Percentiles rank a stretch among this genome's conserved stretches.
Conservation (phyloP, 2,113 vertebrate species). For the Paedocypris sp. region DNA sequence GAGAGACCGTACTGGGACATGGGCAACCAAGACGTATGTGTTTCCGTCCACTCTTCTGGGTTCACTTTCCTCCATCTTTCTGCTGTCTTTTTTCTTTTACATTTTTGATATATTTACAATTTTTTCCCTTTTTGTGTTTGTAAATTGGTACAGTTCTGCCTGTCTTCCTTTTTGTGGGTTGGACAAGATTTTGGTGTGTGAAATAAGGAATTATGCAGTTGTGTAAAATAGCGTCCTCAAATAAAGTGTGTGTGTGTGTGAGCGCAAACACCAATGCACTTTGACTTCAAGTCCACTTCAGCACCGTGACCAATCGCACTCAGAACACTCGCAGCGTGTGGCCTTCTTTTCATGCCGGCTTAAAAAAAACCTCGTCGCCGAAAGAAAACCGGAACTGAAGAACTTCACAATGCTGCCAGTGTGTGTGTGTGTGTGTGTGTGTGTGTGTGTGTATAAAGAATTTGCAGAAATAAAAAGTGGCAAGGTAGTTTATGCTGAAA, state of each 20-base stretch:
- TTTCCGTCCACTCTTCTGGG: not conserved
- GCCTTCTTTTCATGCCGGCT: slow-evolving; percentile 24
- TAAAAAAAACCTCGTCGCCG: not conserved
- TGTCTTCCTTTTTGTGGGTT: slow-evolving; percentile 14
- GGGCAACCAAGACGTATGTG: slow-evolving; percentile 92
- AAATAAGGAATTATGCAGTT: not conserved
- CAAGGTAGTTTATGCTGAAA: too few species aligned
- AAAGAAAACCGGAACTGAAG: not conserved
- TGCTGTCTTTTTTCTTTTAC: not conserved
- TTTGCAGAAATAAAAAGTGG: too few species aligned
- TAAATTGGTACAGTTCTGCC: slow-evolving; percentile 4
- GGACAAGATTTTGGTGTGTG: slow-evolving; percentile 6
- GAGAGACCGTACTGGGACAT: slow-evolving; percentile 98
- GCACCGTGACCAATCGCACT: slow-evolving; percentile 53
- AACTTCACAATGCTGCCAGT: not conserved
- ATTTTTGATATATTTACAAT: not conserved
- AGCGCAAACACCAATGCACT: not conserved
- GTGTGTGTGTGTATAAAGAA: not conserved
- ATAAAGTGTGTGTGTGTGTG: not conserved
- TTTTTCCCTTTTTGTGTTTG: not conserved
- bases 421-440: not conserved
- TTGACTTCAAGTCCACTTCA: slow-evolving; percentile 41
- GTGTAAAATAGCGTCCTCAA: not conserved
- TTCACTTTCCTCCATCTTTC: not conserved
- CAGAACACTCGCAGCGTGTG: slow-evolving; percentile 44